Evolutionary conservation across 1,140 invertebrate species (phyloP), one percentile per base, ranked within the genome.

Genomic region (Drosophila willistoni): DNA sequence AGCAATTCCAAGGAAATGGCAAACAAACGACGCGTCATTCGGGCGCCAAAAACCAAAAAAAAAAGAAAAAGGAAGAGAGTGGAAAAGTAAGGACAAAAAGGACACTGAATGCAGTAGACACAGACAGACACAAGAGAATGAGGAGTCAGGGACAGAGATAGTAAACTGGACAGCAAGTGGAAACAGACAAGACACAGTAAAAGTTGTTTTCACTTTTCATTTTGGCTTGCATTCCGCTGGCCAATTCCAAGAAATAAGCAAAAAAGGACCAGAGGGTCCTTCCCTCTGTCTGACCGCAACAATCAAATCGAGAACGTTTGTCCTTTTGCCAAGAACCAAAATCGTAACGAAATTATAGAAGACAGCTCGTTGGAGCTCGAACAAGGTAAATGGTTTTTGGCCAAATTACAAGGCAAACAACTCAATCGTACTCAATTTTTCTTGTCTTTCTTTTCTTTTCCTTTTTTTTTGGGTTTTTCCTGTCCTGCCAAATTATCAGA

Each of bases 181-280:
- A n/a, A 22, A 14, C 19, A 13, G 36, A 29, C 63, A 68, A 69
- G 56, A 7, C 25, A 25, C 51, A 89, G 84, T 91, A 90, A 90
- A 91, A 90, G 87, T 90, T 89, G 78, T 90, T 90, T 90, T 90
- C 87, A 90, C 87, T 90, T 90, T 90, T 82, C 89, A 75, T 75
- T 76, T 51, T 41, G 56, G 22, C 29, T 56, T 60, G 75, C 71
- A 70, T 63, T 47, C 44, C 19, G 17, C 17, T 73, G 77, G 79
- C 67, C 79, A 77, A 81, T 86, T 86, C 79, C 72, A 39, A 73
- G 44, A 22, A 51, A 44, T 6, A 14, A 44, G 1, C 36, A 10
- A 14, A 71, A 71, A 80, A 86, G 84, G 84, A 87, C 80, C 19
- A 22, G 22, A 0, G 22, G 3, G 22, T 25, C 29, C n/a, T n/a